Evolutionary conservation across 2,888 invertebrate genomes (phyloP).

Genomic region (Beris chalybata): DNA sequence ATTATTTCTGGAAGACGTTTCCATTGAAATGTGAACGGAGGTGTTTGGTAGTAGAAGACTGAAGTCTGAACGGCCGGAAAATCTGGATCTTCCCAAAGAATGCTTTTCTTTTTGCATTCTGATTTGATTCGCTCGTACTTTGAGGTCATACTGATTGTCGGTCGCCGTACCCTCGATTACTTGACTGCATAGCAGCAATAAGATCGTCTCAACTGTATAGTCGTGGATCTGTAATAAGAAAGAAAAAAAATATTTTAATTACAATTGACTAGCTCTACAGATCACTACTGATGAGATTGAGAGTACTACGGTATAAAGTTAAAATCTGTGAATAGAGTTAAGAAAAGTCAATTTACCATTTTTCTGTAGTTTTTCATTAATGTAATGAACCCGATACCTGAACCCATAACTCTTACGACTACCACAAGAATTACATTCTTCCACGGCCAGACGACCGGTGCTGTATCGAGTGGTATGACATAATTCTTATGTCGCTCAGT

Average conservation of each 20-base stretch:
- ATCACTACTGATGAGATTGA: too few species aligned
- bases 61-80: constrained; percentile 87
- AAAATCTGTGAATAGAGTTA: too few species aligned
- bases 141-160: constrained; percentile 49
- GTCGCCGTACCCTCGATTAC: background rate
- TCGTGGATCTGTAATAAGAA: constrained; percentile 5
- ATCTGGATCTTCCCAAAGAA: constrained; percentile 89
- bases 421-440: too few species aligned
- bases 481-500: too few species aligned
- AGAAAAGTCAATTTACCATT: too few species aligned
- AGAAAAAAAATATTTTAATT: background rate
- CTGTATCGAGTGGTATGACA: too few species aligned
- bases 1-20: constrained; percentile 82
- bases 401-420: too few species aligned
- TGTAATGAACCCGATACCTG: too few species aligned
- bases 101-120: constrained; percentile 75
- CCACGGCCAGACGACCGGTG: too few species aligned
- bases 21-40: constrained; percentile 92
- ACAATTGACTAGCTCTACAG: too few species aligned
- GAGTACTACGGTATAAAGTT: too few species aligned
- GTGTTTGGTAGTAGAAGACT: constrained; percentile 91
- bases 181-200: constrained; percentile 27
- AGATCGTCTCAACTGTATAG: background rate
- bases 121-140: constrained; percentile 79
- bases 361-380: too few species aligned